Conservation (phyloP, 2,797 vertebrate species). For the Protosalanx chinensis region DNA sequence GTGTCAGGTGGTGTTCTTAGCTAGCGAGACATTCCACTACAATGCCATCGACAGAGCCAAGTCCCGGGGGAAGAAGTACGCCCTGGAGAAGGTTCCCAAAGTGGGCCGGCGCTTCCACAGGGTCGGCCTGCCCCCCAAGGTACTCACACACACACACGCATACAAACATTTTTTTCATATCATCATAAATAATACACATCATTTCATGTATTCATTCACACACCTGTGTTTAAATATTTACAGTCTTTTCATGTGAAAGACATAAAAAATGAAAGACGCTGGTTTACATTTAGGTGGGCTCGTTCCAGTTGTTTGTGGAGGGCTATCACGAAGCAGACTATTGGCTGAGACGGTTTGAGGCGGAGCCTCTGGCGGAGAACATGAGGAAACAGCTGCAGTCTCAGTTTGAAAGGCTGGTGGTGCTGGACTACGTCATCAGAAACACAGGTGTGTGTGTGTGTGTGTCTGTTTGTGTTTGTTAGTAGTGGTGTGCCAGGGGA, state of each 20-base stretch:
- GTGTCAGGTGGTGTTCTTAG: slow-evolving; percentile 87
- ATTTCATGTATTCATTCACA: too few relatives aligned
- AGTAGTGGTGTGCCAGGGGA: background rate
- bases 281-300: slow-evolving; percentile 80
- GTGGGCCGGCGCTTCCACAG: slow-evolving; percentile 95
- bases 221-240: too few relatives aligned
- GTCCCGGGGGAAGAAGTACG: slow-evolving; percentile 95
- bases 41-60: slow-evolving; percentile 93
- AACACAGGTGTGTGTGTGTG: slow-evolving; percentile 83
- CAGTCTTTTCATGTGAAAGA: too few relatives aligned
- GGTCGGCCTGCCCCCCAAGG: slow-evolving; percentile 96
- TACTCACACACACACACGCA: slow-evolving; percentile 47
- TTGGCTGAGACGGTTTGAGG: slow-evolving; percentile 96
- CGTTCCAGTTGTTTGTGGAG: slow-evolving; percentile 96
- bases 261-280: background rate
- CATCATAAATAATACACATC: too few relatives aligned
- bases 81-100: slow-evolving; percentile 94
- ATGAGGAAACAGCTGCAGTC: slow-evolving; percentile 95
- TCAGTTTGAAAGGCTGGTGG: slow-evolving; percentile 92
- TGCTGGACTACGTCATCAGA: slow-evolving; percentile 95
- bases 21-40: slow-evolving; percentile 97
- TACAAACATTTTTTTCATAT: background rate
- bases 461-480: background rate
- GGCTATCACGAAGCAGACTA: slow-evolving; percentile 92
- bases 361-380: slow-evolving; percentile 94